Conservation (phyloP, 2,113 vertebrate species). For the Bos javanicus region DNA sequence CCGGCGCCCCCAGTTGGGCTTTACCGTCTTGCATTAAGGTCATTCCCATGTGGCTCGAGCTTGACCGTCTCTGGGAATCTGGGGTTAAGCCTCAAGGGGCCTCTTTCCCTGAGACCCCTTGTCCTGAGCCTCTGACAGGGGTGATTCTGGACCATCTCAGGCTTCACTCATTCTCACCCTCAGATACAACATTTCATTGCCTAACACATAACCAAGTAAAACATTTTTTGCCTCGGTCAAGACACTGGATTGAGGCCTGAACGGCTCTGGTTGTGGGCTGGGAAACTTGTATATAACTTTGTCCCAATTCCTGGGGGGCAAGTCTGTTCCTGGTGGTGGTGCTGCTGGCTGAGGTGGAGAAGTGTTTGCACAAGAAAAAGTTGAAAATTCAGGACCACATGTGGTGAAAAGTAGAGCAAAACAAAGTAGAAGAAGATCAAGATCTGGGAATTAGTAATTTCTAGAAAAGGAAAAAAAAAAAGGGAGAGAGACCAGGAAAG, state of each 20-base stretch:
- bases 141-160: background rate
- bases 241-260: background rate
- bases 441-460: background rate
- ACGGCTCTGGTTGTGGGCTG: background rate
- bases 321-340: background rate
- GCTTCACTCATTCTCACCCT: background rate
- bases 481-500: background rate
- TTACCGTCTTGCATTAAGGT: background rate
- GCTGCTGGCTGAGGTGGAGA: background rate
- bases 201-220: background rate
- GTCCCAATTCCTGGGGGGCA: background rate
- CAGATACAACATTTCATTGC: background rate
- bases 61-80: background rate
- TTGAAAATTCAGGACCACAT: background rate
- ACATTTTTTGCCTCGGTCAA: background rate
- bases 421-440: background rate
- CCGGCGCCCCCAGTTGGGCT: rapidly evolving
- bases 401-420: background rate
- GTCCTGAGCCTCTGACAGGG: background rate
- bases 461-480: background rate
- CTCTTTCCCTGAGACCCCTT: background rate
- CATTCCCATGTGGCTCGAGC: background rate
- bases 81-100: background rate
- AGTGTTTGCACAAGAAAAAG: background rate
- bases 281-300: background rate